phyloP scores from a whole-genome alignment of 2,888 invertebrate genomes.

The Lepidocyrtinus sp. region DNA sequence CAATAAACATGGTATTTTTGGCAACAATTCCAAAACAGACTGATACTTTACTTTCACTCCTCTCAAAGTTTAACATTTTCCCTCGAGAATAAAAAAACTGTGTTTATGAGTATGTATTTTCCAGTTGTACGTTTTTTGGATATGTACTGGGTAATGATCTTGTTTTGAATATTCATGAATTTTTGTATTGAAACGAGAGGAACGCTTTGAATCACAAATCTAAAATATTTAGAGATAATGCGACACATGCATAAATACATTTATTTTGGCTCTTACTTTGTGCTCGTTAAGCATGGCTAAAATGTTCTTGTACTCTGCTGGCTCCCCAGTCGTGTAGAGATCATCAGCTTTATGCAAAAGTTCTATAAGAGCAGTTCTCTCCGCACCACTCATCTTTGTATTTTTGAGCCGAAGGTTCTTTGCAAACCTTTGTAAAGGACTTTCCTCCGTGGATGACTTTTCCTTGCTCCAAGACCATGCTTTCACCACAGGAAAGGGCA shows the following conservation, averaged over 20 bases:
- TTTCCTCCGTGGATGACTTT: conserved; percentile 16
- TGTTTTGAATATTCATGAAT: conserved; percentile 53
- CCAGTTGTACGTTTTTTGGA: not conserved
- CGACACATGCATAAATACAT: no score
- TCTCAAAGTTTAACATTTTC: conserved; percentile 20
- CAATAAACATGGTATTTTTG: conserved; percentile 46
- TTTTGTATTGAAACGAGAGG: conserved; percentile 5
- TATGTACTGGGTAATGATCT: conserved; percentile 1
- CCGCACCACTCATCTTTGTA: conserved; percentile 6
- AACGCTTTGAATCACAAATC: no score
- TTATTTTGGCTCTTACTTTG: conserved; percentile 76
- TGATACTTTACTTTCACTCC: conserved; percentile 5
- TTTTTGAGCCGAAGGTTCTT: conserved; percentile 33
- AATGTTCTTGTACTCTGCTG: conserved; percentile 79
- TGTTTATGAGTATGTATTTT: conserved; percentile 23
- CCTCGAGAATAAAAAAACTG: conserved; percentile 15
- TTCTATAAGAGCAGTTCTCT: conserved; percentile 38
- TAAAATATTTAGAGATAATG: no score
- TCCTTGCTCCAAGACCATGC: conserved; percentile 56
- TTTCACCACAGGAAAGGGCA: conserved; percentile 60
- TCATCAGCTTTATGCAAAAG: conserved; percentile 71
- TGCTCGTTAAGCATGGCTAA: conserved; percentile 77
- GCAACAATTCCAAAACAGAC: not conserved
- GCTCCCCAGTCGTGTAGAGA: conserved; percentile 80
- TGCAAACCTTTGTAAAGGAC: conserved; percentile 27